Percentiles rank a stretch among this genome's conserved stretches.
phyloP scores from a whole-genome alignment of 1,140 invertebrate species.

The Leptestheria dahalacensis region DNA sequence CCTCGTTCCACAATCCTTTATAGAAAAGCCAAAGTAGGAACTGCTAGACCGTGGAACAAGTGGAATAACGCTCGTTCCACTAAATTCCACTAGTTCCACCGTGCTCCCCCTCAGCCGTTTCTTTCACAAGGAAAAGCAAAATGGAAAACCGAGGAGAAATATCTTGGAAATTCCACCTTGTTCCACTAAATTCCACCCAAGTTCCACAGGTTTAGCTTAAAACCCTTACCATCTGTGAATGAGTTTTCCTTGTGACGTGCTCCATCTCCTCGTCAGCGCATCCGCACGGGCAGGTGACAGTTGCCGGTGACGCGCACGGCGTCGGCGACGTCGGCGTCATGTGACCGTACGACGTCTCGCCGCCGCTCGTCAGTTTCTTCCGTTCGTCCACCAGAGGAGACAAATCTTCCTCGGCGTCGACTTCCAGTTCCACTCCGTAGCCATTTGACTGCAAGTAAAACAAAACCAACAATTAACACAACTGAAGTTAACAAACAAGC shows the following conservation, averaged over 20 bases:
- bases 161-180: no score
- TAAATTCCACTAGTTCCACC: no score
- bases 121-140: no score
- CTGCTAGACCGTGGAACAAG: no score
- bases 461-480: background rate
- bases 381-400: background rate
- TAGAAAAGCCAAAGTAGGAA: no score
- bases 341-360: background rate
- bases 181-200: conserved; percentile 16
- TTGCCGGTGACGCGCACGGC: conserved; percentile 14
- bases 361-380: no score
- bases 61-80: no score
- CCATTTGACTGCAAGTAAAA: background rate
- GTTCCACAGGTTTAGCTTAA: conserved; percentile 8
- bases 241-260: background rate
- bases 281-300: conserved; percentile 19
- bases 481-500: conserved; percentile 1
- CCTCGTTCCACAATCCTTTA: no score
- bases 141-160: no score
- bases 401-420: background rate
- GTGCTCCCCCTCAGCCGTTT: no score
- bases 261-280: conserved; percentile 19
- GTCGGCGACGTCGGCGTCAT: conserved; percentile 11
- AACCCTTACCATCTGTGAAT: background rate
- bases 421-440: background rate